Conservation (phyloP, 64 coral and sea anemone genomes). For the Stichodactyla mertensii region DNA sequence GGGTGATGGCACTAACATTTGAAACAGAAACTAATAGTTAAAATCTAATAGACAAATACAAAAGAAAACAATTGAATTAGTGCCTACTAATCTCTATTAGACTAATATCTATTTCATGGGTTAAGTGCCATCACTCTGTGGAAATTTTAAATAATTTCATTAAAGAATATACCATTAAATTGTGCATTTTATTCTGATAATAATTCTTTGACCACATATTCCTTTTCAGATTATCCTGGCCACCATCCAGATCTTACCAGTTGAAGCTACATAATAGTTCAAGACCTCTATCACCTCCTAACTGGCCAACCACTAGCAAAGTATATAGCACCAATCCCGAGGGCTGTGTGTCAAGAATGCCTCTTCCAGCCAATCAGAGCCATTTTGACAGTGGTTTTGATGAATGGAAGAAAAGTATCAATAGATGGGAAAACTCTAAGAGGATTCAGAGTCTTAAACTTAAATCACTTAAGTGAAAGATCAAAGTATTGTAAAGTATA, state of each 20-base stretch:
- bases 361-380: constrained; percentile 8
- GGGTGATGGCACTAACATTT: no score
- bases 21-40: no score
- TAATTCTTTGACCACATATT: neutral
- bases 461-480: neutral
- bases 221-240: constrained; percentile 40
- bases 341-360: constrained; percentile 50
- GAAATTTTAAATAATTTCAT: no score
- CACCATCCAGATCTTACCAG: constrained; percentile 15
- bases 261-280: neutral
- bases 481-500: neutral
- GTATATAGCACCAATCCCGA: constrained; percentile 22
- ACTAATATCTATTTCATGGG: no score
- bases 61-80: no score
- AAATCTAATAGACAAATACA: no score
- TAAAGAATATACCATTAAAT: no score
- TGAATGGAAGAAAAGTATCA: constrained; percentile 44
- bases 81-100: no score
- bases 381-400: constrained; percentile 52
- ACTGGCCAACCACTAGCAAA: constrained; percentile 20
- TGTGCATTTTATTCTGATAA: neutral
- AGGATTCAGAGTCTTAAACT: neutral
- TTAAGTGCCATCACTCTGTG: no score
- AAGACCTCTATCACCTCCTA: constrained; percentile 33
- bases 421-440: constrained; percentile 23